Conservation (phyloP, 2,113 vertebrate genomes). For the Pseudopipra pipra region DNA sequence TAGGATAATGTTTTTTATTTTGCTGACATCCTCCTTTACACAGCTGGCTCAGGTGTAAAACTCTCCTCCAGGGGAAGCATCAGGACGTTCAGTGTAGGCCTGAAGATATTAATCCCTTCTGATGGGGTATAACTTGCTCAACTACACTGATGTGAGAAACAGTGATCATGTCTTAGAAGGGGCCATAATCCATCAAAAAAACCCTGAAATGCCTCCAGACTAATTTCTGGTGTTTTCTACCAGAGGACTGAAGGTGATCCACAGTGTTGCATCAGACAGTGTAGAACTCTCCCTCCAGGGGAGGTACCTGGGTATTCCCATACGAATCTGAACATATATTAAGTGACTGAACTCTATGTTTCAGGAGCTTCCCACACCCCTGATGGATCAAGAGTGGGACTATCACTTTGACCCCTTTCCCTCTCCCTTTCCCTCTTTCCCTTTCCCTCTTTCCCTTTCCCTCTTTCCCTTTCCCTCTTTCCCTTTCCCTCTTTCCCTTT, state of each 20-base stretch:
- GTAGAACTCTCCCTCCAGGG: too few species aligned
- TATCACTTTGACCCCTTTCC: too few species aligned
- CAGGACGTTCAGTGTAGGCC: too few species aligned
- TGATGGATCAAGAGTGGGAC: fast-evolving
- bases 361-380: not conserved
- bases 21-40: not conserved
- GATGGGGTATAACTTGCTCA: not conserved
- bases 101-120: not conserved
- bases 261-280: not conserved
- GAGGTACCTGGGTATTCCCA: not conserved
- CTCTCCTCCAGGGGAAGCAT: not conserved
- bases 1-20: too few species aligned
- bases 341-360: not conserved
- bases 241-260: not conserved
- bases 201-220: fast-evolving
- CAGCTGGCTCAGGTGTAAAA: not conserved
- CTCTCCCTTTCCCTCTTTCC: not conserved
- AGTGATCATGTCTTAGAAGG: not conserved
- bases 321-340: fast-evolving
- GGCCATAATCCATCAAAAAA: not conserved
- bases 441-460: too few species aligned
- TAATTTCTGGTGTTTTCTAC: not conserved
- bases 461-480: not conserved
- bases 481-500: not conserved
- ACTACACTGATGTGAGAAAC: not conserved